phyloP scores from a whole-genome alignment of 2,888 invertebrate genomes.

The Macaria liturata region DNA sequence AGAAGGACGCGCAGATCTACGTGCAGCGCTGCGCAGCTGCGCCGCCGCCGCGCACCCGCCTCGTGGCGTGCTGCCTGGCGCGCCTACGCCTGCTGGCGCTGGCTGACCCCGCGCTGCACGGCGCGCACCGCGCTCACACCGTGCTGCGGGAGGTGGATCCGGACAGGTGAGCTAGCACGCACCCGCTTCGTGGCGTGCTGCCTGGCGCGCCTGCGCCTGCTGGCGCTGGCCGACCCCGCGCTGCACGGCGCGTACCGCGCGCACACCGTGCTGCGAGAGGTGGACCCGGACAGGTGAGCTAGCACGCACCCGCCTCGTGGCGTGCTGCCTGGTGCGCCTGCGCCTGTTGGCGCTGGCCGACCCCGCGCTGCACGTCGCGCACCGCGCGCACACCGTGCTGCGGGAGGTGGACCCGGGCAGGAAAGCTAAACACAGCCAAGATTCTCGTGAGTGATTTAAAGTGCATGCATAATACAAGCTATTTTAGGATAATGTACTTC shows the following conservation, averaged over 20 bases:
- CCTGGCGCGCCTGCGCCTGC: constrained; percentile 85
- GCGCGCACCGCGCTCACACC: constrained; percentile 86
- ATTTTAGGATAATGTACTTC: no score
- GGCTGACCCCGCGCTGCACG: constrained; percentile 94
- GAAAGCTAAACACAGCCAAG: constrained; percentile 48
- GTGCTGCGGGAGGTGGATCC: constrained; percentile 92
- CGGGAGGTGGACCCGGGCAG: constrained; percentile 92
- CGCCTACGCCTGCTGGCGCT: constrained; percentile 86
- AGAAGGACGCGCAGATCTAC: constrained; percentile 97
- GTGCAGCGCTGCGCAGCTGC: constrained; percentile 88
- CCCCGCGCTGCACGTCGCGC: constrained; percentile 91
- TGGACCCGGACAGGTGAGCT: constrained; percentile 89
- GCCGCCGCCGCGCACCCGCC: constrained; percentile 85
- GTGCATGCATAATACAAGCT: no score
- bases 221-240: constrained; percentile 93
- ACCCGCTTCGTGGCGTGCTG: constrained; percentile 93
- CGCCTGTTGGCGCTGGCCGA: constrained; percentile 91
- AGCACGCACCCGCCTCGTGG: constrained; percentile 87
- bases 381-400: constrained; percentile 86
- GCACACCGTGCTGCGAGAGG: constrained; percentile 86
- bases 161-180: constrained; percentile 84
- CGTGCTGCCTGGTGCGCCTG: constrained; percentile 91
- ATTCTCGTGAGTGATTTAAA: no score
- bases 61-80: constrained; percentile 94
- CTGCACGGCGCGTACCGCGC: constrained; percentile 92